Conservation (phyloP, 2,888 invertebrate species). For the Andrena haemorrhoa region DNA sequence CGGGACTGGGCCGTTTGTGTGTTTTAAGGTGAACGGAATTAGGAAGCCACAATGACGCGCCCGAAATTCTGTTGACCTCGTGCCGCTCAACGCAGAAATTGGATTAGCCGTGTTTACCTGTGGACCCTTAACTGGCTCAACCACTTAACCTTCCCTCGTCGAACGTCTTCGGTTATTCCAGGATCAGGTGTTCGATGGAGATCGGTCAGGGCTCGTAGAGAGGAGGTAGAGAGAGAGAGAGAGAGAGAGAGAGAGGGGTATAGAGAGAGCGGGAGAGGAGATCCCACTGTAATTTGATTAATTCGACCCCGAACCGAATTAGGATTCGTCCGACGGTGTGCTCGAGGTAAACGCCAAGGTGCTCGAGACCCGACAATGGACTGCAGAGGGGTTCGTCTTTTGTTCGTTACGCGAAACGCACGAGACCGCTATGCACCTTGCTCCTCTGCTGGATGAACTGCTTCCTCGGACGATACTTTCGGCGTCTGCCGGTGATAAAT, state of each 20-base stretch:
- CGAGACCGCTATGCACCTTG: conserved; percentile 2
- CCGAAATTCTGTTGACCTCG: conserved; percentile 75
- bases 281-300: conserved; percentile 51
- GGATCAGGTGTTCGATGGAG: conserved; percentile 71
- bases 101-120: conserved; percentile 79
- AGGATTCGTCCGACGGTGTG: conserved; percentile 44
- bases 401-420: conserved; percentile 20
- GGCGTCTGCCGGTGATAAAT: conserved; percentile 59
- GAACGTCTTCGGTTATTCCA: conserved; percentile 72
- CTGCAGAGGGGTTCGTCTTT: conserved; percentile 7
- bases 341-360: conserved; percentile 53
- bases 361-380: conserved; percentile 25
- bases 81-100: conserved; percentile 73
- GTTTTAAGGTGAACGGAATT: conserved; percentile 69
- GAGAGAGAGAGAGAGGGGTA: background rate
- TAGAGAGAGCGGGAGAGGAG: background rate
- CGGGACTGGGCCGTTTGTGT: conserved; percentile 46
- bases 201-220: conserved; percentile 59
- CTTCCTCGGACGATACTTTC: conserved; percentile 22
- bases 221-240: background rate
- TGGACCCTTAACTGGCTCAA: conserved; percentile 74
- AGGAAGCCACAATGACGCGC: conserved; percentile 62
- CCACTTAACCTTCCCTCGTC: conserved; percentile 65
- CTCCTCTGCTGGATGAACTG: conserved; percentile 40
- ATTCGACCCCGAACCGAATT: conserved; percentile 56